phyloP scores from a whole-genome alignment of 1,140 invertebrate species.

The Littorina saxatilis region DNA sequence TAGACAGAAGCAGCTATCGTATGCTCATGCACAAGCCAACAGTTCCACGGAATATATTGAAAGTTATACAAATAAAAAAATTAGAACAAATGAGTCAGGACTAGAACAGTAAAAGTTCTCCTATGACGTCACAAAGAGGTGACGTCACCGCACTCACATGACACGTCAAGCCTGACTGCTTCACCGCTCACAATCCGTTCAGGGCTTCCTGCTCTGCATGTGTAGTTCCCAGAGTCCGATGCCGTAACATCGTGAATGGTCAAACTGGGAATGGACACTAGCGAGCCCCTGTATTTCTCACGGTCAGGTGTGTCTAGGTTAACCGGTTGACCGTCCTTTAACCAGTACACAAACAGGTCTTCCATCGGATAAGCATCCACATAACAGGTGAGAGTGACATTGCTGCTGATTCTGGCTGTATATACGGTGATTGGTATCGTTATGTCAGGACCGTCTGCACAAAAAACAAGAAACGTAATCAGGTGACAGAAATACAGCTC shows the following conservation, averaged over 20 bases:
- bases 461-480: no score
- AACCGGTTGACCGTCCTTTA: not conserved
- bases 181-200: not conserved
- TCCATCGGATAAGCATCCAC: not conserved
- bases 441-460: no score
- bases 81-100: no score
- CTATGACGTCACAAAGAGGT: no score
- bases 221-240: not conserved
- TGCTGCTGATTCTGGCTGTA: not conserved
- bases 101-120: no score
- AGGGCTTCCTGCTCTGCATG: not conserved
- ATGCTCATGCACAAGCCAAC: no score
- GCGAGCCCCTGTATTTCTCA: not conserved
- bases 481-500: no score
- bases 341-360: not conserved
- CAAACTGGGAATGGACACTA: not conserved
- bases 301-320: not conserved
- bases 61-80: no score
- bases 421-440: not conserved
- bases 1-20: no score
- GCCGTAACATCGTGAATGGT: not conserved
- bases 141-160: conserved; percentile 14
- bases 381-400: not conserved
- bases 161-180: not conserved
- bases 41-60: no score